Base-by-base conservation (phyloP, 1,140 invertebrate species). In the Gyrodactylus salaris region DNA sequence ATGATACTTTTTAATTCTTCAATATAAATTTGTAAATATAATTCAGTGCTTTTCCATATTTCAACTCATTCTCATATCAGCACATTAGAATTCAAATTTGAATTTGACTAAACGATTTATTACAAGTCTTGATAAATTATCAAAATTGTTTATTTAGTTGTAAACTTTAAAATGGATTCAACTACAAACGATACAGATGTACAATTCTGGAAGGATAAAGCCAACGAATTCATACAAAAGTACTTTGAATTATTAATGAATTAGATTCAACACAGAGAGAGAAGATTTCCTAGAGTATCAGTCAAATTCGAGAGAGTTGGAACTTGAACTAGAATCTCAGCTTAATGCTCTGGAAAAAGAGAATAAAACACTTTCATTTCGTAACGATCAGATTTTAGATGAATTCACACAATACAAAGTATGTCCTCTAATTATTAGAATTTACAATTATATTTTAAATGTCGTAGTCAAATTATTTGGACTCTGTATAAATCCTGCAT, bases 251-350 rank as follows among this genome's bases (percentile, higher is more conserved):
- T 71, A 24, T 71, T 25, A 1, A 71, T 71, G 2, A 16, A 25
- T 25, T 25, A 71, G 70, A 71, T 25, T 71, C 26, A 25, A 7
- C 20, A 20, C 25, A 2, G 25, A 21, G 21, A 21, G 25, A 71
- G 70, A 71, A 25, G 70, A 71, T 25, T 71, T 71, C 25, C 70
- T 24, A 1, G 25, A 71, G 20, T 71, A 1, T 71, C 21, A 71
- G 23, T 24, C 25, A 24, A 71, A 25, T n/a, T 24, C 21, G 7
- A 71, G 70, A 26, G 70, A 71, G 20, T 25, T 71, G 26, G 70
- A 71, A 71, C 20, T 24, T 1, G 70, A 71, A 71, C 25, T 71
- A 25, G 70, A 71, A 25, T 2, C 25, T 7, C 70, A 71, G 26
- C 23, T 71, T 24, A 25, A 71, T 2, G 70, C 21, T 22, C 20